Percentiles rank a stretch among this genome's conserved stretches.
Conservation (phyloP, 2,113 vertebrate genomes). For the Mirounga angustirostris region DNA sequence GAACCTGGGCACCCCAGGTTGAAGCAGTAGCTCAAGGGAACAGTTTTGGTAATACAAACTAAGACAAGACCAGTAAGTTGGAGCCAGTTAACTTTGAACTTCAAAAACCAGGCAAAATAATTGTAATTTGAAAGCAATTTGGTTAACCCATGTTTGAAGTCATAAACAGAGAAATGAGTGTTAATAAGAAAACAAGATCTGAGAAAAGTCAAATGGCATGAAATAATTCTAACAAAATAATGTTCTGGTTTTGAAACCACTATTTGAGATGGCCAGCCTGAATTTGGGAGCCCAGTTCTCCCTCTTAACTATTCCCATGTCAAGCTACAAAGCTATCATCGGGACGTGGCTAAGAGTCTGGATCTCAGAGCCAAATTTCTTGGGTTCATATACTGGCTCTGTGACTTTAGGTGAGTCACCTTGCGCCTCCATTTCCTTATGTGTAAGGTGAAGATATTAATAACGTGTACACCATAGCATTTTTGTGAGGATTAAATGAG, state of each 20-base stretch:
- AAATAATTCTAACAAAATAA: neutral
- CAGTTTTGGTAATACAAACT: neutral
- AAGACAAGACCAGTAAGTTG: neutral
- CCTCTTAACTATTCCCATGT: neutral
- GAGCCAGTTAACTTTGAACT: neutral
- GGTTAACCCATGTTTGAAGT: neutral
- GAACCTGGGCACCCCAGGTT: neutral
- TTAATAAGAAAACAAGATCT: neutral
- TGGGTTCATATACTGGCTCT: neutral
- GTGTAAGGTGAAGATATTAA: neutral
- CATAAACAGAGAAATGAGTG: neutral
- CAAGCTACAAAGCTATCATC: neutral
- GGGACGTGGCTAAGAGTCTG: neutral
- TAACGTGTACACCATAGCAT: neutral
- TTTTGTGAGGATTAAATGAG: neutral
- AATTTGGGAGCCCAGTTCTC: neutral
- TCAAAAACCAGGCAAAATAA: neutral
- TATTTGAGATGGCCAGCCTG: neutral
- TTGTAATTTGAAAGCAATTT: neutral
- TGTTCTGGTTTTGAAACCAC: neutral
- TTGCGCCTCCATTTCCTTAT: neutral
- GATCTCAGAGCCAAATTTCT: neutral
- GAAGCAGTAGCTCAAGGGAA: neutral
- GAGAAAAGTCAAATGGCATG: neutral
- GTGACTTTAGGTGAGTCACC: neutral